These are phyloP conservation scores for Stenodera caucasica DNA, from an alignment of 2,888 invertebrate species.

Conservation along the genomic window DNA sequence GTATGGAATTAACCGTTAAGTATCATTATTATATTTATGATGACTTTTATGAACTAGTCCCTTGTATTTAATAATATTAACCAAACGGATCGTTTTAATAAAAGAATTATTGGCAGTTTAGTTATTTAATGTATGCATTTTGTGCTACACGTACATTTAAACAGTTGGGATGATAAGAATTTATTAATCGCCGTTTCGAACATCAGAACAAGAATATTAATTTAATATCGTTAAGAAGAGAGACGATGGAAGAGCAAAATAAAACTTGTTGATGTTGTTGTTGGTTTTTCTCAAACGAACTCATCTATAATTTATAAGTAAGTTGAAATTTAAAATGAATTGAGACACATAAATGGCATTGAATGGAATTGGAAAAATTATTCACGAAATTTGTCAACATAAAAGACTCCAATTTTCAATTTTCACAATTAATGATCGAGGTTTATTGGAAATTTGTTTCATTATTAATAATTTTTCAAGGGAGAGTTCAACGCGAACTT, in stretches of 20 bases:
- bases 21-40: not conserved
- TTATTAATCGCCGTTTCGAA: constrained; percentile 37
- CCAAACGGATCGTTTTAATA: constrained; percentile 28
- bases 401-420: too few species aligned
- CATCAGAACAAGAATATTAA: constrained; percentile 42
- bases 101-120: constrained; percentile 39
- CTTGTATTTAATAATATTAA: constrained; percentile 1
- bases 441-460: not conserved
- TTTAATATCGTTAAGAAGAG: constrained; percentile 39
- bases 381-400: not conserved
- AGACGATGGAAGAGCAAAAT: not conserved
- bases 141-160: not conserved
- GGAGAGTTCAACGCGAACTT: not conserved
- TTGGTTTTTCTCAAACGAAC: too few species aligned
- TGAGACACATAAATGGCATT: constrained; percentile 21
- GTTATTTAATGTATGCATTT: constrained; percentile 33
- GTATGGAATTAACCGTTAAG: not conserved
- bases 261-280: too few species aligned
- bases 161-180: constrained; percentile 34
- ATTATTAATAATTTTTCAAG: not conserved
- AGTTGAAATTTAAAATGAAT: constrained; percentile 23
- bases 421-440: not conserved
- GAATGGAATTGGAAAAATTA: too few species aligned
- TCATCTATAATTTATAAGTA: constrained; percentile 30
- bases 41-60: constrained; percentile 1